Evolutionary conservation across 2,888 invertebrate species (phyloP).

Genomic region (Morpho deidamia): DNA sequence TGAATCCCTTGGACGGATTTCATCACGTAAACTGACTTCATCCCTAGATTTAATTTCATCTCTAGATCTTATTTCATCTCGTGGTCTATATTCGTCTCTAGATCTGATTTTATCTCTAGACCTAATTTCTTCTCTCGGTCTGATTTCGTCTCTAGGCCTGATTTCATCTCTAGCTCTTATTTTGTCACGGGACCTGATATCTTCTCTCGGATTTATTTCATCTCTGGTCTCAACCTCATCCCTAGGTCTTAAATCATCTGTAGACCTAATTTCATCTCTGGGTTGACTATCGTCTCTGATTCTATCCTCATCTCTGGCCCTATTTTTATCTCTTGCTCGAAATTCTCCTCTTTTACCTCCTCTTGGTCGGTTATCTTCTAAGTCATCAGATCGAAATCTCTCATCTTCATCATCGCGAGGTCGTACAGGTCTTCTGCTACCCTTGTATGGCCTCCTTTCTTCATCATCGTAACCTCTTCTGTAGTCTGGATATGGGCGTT

Average conservation of each 20-base stretch:
- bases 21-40: conserved; percentile 30
- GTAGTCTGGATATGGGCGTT: conserved; percentile 42
- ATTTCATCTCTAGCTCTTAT: conserved; percentile 30
- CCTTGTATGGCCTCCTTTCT: conserved; percentile 43
- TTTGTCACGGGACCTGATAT: conserved; percentile 31
- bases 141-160: conserved; percentile 32
- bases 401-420: conserved; percentile 39
- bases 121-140: conserved; percentile 26
- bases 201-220: conserved; percentile 43
- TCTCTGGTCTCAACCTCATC: conserved; percentile 40
- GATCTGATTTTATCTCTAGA: conserved; percentile 44
- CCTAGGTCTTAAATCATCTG: conserved; percentile 28
- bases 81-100: conserved; percentile 32
- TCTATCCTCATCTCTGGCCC: conserved; percentile 26
- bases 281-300: conserved; percentile 35
- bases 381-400: conserved; percentile 34
- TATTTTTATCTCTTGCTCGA: conserved; percentile 30
- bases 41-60: conserved; percentile 27
- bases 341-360: conserved; percentile 35
- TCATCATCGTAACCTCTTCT: conserved; percentile 58
- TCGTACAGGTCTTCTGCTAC: conserved; percentile 45
- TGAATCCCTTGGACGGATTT: conserved; percentile 30
- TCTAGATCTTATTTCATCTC: conserved; percentile 33
- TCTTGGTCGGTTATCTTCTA: conserved; percentile 24
- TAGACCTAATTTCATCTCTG: conserved; percentile 31